Evolutionary conservation across 2,888 invertebrate genomes (phyloP).

Genomic region (Fabriciana adippe): DNA sequence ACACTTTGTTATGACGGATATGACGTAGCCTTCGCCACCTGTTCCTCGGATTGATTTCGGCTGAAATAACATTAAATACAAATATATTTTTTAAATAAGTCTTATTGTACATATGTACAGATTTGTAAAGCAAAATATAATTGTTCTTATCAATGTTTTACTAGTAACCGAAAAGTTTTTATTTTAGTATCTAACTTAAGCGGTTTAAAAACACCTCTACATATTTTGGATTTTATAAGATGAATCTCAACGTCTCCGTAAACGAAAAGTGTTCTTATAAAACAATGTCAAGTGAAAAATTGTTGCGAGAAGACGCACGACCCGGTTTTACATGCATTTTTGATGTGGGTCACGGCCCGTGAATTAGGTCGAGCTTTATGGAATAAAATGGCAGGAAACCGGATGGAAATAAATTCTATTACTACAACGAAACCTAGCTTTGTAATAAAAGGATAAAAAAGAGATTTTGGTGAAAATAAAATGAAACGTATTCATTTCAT

Average conservation of each 20-base stretch:
- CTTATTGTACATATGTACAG: too few species aligned
- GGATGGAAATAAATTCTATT: constrained; percentile 34
- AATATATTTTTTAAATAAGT: not conserved
- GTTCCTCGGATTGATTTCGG: constrained; percentile 15
- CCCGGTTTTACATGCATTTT: constrained; percentile 46
- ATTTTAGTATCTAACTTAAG: too few species aligned
- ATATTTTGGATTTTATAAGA: not conserved
- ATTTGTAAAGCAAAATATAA: too few species aligned
- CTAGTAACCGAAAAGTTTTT: too few species aligned
- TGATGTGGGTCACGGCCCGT: constrained; percentile 60
- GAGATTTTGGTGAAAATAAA: too few species aligned
- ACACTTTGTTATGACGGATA: constrained; percentile 44
- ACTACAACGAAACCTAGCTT: constrained; percentile 20
- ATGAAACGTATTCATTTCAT: too few species aligned
- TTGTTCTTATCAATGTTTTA: too few species aligned
- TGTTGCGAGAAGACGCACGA: constrained; percentile 25
- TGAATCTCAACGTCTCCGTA: constrained; percentile 2
- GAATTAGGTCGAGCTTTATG: constrained; percentile 48
- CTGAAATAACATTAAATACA: constrained; percentile 1
- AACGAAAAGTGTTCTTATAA: constrained; percentile 24
- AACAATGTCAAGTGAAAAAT: constrained; percentile 34
- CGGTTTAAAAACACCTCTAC: too few species aligned
- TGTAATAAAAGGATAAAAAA: not conserved
- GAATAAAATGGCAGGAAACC: constrained; percentile 35
- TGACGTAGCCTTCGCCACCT: constrained; percentile 43